These are phyloP conservation scores for Paramormyrops hopkinsi DNA, from an alignment of 2,797 vertebrate species.

Conservation along the genomic window DNA sequence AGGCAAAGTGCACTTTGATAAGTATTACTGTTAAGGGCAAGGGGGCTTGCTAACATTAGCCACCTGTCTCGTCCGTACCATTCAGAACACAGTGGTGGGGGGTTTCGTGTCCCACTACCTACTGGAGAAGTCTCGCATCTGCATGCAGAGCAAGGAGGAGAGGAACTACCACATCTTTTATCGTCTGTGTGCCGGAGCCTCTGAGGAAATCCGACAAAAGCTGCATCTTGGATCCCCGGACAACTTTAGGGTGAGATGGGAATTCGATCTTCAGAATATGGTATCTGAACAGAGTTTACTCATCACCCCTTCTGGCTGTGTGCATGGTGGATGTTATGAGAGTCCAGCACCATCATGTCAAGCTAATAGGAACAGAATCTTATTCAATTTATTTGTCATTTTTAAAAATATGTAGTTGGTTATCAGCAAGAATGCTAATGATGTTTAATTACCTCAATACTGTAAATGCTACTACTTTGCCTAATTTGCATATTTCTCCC, in stretches of 20 bases:
- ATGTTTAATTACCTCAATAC: neutral
- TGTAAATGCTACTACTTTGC: neutral
- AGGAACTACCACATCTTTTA: conserved; percentile 99
- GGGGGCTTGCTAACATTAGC: neutral
- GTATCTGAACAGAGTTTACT: neutral
- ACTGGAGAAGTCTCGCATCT: conserved; percentile 97
- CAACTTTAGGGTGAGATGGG: conserved; percentile 81
- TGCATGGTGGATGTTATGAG: neutral
- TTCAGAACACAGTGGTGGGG: conserved; percentile 86
- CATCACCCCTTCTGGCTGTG: neutral
- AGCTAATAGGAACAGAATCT: neutral
- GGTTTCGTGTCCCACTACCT: conserved; percentile 98
- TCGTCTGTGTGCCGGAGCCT: conserved; percentile 89
- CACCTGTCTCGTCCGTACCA: conserved; percentile 1
- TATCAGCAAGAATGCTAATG: neutral
- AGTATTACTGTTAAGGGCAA: neutral
- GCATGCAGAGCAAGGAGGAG: conserved; percentile 93
- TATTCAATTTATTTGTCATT: neutral
- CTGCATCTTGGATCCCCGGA: conserved; percentile 90
- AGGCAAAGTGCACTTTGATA: neutral
- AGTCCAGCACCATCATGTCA: neutral
- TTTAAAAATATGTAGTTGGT: neutral
- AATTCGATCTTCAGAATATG: neutral
- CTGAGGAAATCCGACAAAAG: conserved; percentile 86
- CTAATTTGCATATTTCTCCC: neutral